Percentiles rank a stretch among this genome's conserved stretches.
Conservation (phyloP, 2,113 vertebrate species). For the Labrus mixtus region DNA sequence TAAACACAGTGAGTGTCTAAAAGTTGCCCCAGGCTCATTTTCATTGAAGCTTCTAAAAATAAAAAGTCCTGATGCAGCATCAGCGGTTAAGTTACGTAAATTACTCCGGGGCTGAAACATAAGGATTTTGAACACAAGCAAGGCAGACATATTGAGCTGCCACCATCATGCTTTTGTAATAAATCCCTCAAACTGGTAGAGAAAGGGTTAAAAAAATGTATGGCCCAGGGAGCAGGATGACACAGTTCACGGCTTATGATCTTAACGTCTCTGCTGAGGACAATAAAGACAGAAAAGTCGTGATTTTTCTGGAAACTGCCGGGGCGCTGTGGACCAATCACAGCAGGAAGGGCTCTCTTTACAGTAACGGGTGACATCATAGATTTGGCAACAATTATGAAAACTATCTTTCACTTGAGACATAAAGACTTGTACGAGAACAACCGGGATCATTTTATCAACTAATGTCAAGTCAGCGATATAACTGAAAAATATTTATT, state of each 20-base stretch:
- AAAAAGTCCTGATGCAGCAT: conserved; percentile 59
- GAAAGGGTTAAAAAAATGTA: conserved; percentile 34
- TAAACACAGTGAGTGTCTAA: conserved; percentile 27
- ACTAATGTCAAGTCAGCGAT: conserved; percentile 3
- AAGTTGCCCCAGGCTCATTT: conserved; percentile 50
- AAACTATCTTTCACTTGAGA: conserved; percentile 39
- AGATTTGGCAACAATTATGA: conserved; percentile 42
- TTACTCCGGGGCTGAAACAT: conserved; percentile 31
- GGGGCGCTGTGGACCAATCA: conserved; percentile 27
- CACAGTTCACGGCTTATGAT: conserved; percentile 40
- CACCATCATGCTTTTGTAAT: conserved; percentile 32
- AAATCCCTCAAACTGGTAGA: conserved; percentile 40
- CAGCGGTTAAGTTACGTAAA: conserved; percentile 43
- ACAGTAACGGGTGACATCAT: conserved; percentile 50
- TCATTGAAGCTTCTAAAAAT: conserved; percentile 65
- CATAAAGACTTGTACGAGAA: conserved; percentile 14
- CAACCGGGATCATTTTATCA: conserved; percentile 6
- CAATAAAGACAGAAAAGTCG: conserved; percentile 56
- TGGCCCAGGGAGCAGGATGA: conserved; percentile 33
- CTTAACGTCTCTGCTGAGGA: conserved; percentile 48
- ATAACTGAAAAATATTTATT: conserved; percentile 36
- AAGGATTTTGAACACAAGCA: conserved; percentile 37
- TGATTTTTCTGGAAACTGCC: conserved; percentile 28
- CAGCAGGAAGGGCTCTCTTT: conserved; percentile 23
- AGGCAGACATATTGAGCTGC: conserved; percentile 13